These are phyloP conservation scores for Characodon lateralis DNA, from an alignment of 2,797 vertebrate species.

Conservation along the genomic window DNA sequence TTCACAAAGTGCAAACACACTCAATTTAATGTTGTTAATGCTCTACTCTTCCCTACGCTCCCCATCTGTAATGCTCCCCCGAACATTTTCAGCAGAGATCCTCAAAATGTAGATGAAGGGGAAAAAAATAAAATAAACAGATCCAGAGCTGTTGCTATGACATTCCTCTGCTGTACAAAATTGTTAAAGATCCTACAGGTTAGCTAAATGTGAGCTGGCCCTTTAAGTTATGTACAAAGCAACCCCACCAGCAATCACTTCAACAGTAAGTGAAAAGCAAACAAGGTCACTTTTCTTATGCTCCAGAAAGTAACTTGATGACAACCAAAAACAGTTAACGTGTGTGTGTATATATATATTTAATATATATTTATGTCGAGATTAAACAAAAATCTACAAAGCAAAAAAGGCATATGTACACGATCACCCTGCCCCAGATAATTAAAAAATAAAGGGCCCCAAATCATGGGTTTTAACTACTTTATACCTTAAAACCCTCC, in stretches of 20 bases:
- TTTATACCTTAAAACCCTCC: constrained; percentile 43
- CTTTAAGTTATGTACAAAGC: constrained; percentile 90
- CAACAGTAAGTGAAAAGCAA: constrained; percentile 84
- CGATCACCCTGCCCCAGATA: constrained; percentile 74
- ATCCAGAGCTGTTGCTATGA: constrained; percentile 89
- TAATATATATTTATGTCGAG: constrained; percentile 64
- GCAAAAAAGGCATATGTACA: constrained; percentile 91
- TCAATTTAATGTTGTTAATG: constrained; percentile 78
- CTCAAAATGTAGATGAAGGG: constrained; percentile 83
- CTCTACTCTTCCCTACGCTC: constrained; percentile 51
- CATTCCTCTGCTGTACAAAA: constrained; percentile 95
- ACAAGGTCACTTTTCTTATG: constrained; percentile 73
- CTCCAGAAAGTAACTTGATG: constrained; percentile 83
- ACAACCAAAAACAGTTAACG: constrained; percentile 72
- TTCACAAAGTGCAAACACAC: constrained; percentile 76
- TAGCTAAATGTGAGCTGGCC: constrained; percentile 86
- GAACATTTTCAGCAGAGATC: constrained; percentile 70
- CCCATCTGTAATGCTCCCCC: constrained; percentile 14
- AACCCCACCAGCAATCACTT: constrained; percentile 83
- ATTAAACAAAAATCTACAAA: constrained; percentile 83
- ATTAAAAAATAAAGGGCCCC: constrained; percentile 47
- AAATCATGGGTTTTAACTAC: constrained; percentile 66
- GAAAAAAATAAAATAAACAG: constrained; percentile 76
- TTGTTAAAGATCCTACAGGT: constrained; percentile 89
- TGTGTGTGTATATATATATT: constrained; percentile 58